Evolutionary conservation across 2,113 vertebrate genomes (phyloP).

Genomic region (Egretta garzetta): DNA sequence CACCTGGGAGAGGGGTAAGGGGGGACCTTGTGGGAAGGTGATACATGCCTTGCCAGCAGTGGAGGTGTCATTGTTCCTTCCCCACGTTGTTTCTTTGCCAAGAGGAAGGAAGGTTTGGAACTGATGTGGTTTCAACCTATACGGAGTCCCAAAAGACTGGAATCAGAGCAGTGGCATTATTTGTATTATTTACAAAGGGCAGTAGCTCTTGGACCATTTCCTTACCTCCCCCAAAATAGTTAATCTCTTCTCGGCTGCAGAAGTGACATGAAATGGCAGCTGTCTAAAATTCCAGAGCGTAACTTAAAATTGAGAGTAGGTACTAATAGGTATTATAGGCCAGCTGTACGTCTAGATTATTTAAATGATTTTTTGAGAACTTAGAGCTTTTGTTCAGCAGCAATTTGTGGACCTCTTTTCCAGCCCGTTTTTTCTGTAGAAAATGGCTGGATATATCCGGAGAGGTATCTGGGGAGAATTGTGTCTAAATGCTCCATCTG

Average conservation of each 20-base stretch:
- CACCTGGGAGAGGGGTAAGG: background rate
- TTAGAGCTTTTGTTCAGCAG: background rate
- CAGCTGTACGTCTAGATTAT: background rate
- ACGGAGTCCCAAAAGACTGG: background rate
- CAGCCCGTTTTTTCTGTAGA: background rate
- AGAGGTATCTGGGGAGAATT: background rate
- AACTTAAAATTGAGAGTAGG: background rate
- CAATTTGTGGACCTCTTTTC: background rate
- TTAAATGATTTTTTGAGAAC: background rate
- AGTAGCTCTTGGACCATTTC: background rate
- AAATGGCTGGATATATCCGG: background rate
- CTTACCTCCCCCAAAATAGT: background rate
- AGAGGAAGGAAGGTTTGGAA: background rate
- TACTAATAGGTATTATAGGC: background rate
- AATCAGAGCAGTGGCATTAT: accelerated
- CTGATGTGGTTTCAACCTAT: background rate
- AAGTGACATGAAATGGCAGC: background rate
- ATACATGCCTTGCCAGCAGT: background rate
- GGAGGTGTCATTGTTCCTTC: background rate
- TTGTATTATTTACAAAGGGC: background rate
- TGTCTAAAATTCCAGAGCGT: background rate
- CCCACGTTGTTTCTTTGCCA: background rate
- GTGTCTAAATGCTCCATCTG: background rate
- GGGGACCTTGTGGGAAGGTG: background rate
- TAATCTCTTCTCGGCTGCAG: background rate